Conservation (phyloP, 2,113 vertebrate genomes). For the Oncorhynchus mykiss region DNA sequence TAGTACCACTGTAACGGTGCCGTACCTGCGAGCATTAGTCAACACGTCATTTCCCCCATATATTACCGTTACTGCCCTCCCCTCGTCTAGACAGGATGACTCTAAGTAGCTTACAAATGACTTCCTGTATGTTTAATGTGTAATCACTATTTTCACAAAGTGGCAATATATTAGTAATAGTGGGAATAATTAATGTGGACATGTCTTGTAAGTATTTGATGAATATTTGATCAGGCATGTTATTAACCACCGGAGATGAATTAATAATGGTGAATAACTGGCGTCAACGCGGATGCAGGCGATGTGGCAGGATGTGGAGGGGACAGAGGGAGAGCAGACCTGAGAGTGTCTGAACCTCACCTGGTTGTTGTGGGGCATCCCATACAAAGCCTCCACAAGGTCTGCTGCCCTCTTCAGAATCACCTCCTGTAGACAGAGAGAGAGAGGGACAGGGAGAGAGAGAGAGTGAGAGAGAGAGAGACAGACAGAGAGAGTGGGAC, state of each 20-base stretch:
- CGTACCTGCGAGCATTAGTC: no score
- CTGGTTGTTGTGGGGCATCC: conserved; percentile 89
- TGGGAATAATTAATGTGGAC: conserved; percentile 17
- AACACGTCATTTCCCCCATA: no score
- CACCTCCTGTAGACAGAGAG: conserved; percentile 77
- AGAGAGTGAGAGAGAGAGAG: not conserved
- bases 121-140: conserved; percentile 3
- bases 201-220: conserved; percentile 19
- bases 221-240: conserved; percentile 10
- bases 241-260: conserved; percentile 15
- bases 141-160: not conserved
- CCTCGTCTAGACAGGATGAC: not conserved
- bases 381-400: conserved; percentile 92
- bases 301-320: not conserved
- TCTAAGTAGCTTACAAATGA: conserved; percentile 1
- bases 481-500: no score
- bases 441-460: not conserved
- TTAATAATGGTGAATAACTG: conserved; percentile 11
- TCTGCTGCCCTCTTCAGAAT: conserved; percentile 94
- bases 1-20: no score
- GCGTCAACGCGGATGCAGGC: not conserved
- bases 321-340: not conserved
- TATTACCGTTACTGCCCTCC: not conserved
- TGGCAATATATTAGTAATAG: conserved; percentile 11
- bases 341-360: not conserved